Base-by-base conservation (phyloP, 2,797 vertebrate genomes). In the Glyptemys insculpta region DNA sequence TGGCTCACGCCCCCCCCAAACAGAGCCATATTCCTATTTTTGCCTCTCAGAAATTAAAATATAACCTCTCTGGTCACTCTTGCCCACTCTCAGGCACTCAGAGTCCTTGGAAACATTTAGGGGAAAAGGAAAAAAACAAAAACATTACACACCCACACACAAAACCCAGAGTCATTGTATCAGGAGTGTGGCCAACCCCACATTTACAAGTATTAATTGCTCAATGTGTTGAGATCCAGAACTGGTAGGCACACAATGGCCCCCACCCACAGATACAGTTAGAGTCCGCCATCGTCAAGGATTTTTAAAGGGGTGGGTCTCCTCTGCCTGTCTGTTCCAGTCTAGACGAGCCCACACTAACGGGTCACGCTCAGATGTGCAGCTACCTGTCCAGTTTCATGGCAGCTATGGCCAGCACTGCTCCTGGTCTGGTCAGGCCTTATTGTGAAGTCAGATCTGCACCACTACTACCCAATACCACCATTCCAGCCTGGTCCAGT, bases 1-100 rank as follows among this genome's bases (percentile, higher is more conserved):
- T 23, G 5, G 1, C 27, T 11, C 9, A 88, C 86, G 44, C 8
- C 0, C 0, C 16, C 14, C 50, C 50, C 14, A 47, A 47, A 0
- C 3, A 25, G 7, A 83, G 65, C 81, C 84, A 85, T 54, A 9
- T 47, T 49, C 74, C 15, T 27, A 78, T 47, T 47, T 44, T 23
- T 49, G 27, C 12, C 25, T 76, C 44, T 76, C 37, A 25, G 25
- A 57, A 79, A 94, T 92, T 87, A 86, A 54, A 92, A 84, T 5
- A 79, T 5, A 6, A 1, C 3, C 8, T 94, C 21, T 41, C 15
- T 3, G 3, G 1, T 54, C 21, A 49, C 37, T 47, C 23, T 76
- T 76, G 21, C 23, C 7, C 41, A 41, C 23, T 47, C 25, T 12
- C 41, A 74, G 41, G 37, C 25, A 76, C 23, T 29, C 41, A 29